These are phyloP conservation scores for Chrysaora quinquecirrha DNA, from an alignment of 30 jellyfish, hydroid and myxozoan genomes.

Conservation along the genomic window DNA sequence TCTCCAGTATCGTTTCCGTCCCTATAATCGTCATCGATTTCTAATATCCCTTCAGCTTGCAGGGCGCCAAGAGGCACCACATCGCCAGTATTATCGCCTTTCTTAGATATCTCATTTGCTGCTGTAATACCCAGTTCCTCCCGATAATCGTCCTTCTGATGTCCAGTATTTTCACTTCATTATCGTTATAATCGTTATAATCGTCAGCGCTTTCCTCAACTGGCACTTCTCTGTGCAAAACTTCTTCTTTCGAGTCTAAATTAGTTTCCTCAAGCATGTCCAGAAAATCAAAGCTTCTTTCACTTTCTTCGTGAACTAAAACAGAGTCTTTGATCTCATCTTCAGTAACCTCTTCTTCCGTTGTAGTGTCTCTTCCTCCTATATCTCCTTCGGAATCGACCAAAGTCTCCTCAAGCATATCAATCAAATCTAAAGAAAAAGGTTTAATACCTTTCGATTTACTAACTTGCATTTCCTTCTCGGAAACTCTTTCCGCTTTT, in stretches of 20 bases:
- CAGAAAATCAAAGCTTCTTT: constrained; percentile 10
- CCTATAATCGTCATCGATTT: background rate
- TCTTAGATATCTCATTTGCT: background rate
- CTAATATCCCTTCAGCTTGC: background rate
- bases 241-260: constrained; percentile 60
- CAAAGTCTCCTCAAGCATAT: constrained; percentile 59
- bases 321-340: background rate
- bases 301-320: background rate
- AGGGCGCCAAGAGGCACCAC: background rate
- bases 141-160: no score
- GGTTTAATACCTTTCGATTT: background rate
- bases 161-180: no score
- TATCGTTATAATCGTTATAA: background rate
- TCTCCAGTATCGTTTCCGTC: background rate
- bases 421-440: constrained; percentile 22
- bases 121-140: no score
- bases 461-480: background rate
- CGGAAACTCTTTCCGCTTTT: background rate
- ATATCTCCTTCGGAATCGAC: constrained; percentile 57
- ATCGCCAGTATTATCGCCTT: background rate
- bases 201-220: background rate
- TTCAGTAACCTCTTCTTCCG: background rate
- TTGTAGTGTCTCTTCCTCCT: constrained; percentile 1
- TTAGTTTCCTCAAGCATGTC: constrained; percentile 66
- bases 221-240: constrained; percentile 8